Base-by-base conservation (phyloP, 2,888 invertebrate genomes). In the Torymus auratus region DNA sequence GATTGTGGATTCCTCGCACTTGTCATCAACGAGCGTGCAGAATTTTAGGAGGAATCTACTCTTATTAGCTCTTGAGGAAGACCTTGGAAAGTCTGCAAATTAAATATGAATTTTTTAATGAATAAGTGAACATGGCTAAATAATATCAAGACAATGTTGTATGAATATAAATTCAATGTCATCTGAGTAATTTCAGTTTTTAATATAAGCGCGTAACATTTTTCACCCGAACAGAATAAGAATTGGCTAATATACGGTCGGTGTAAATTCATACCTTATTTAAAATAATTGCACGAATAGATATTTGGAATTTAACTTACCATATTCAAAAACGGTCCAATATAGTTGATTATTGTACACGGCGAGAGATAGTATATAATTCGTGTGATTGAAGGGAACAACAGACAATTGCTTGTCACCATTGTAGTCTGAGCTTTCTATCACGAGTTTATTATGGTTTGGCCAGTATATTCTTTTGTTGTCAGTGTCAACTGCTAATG, bases 351-450 rank as follows among this genome's bases (percentile, higher is more conserved):
- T 41, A 2, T 78, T 55, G 60, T 67, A 58, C 7, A 72, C 64
- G 11, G 53, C 58, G 2, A 78, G 13, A n/a, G 60, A 53, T 3
- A 64, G 3, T 4, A 55, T 14, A 20, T n/a, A n/a, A n/a, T 17
- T 56, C 7, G 41, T 1, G 7, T 7, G 7, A 41, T 20, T 62
- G 12, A 20, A 69, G n/a, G 55, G 56, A 1, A 53, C 13, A 5
- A 69, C 69, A 2, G 28, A 62, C 1, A 20, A 13, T 14, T 15
- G 41, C 17, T 72, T 52, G 4, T 14, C 28, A 3, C 78, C 78
- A 20, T 72, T 72, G 13, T 71, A 78, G 17, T 71, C 53, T 0
- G 65, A 71, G 17, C 78, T 78, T 20, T 65, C 58, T 20, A 78
- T 71, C 7, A 17, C n/a, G 0, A 55, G 56, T 12, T 52, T 23